Base-by-base conservation (phyloP, 2,888 invertebrate genomes). In the Bombylius major region DNA sequence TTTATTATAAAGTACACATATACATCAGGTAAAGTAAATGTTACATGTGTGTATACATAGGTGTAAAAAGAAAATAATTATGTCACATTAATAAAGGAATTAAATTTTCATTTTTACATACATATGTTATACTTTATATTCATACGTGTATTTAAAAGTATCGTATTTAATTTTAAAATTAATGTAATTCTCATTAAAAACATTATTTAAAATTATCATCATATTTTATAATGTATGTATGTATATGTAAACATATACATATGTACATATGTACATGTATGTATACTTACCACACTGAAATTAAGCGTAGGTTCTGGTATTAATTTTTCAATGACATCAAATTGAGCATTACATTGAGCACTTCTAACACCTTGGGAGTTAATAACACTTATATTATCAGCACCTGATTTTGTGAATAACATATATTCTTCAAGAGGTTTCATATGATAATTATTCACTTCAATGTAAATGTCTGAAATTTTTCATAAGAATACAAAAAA, bases 371-470 rank as follows among this genome's bases (percentile, higher is more conserved):
- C 92, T 64, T 87, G 87, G 1, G 89, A 84, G 69, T 89, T 89
- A 12, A 89, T 87, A n/a, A 89, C 90, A 57, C 89, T 84, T 32
- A 92, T 88, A 62, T 87, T 87, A 69, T 90, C 88, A 32, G 87
- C 83, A 55, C 86, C 88, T 13, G 84, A 84, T 64, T 88, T 87
- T 5, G 89, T 89, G 70, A 89, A 91, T n/a, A 90, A 74, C 90
- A 92, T 91, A 71, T 92, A 92, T 67, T 92, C 92, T 71, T 92
- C 91, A 51, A 93, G 72, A 0, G 93, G 92, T 66, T 89, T 89
- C 87, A 93, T 90, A 56, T 78, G 77, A 62, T 85, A 79, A 58
- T 84, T 84, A 69, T 91, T 90, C 58, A 93, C 85, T 74, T 88
- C 84, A 58, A 93, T 84, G 62, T 89, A 84, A 50, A 93, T 87